Evolutionary conservation across 2,113 vertebrate genomes (phyloP), one percentile per base, ranked within the genome.

Genomic region (Tragulus kanchil): DNA sequence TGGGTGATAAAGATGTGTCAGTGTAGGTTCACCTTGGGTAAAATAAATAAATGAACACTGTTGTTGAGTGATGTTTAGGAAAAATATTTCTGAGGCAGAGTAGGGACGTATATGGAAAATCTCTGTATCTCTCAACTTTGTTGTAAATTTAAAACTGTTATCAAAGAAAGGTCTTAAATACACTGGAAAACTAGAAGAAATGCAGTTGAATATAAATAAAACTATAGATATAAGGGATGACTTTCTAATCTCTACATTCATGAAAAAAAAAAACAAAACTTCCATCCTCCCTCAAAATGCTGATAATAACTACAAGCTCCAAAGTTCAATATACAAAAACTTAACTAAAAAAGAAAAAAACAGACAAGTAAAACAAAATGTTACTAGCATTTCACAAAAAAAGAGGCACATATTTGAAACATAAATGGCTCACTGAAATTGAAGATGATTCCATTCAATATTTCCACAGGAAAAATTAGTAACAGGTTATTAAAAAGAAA

Each of bases 61-160:
- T 6, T 54, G 10, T 3, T 50, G 45, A 48, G 26, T 8, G 3
- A n/a, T 75, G 5, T 28, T 71, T 21, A 19, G 50, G 26, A 78
- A 78, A 78, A n/a, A 54, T 10, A 78, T 31, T 16, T n/a, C 77
- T 79, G 28, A 31, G 77, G 52, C 31, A 3, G 45, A 7, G 56
- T 28, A 6, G 8, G 25, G 28, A 16, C 7, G 48, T 54, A 65
- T 10, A 36, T 0, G n/a, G 50, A 15, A 84, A 90, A 85, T 90
- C 69, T 89, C 67, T 94, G 48, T 83, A 50, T 14, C 15, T 89
- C 48, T 83, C 86, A 83, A 83, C 45, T 82, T 69, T 91, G 28
- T 3, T 73, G 2, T 89, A 84, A 94, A 89, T 45, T 94, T 56
- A 64, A 94, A 89, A 58, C 14, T 58, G 10, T 25, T 77, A 1